Evolutionary conservation across 1,140 invertebrate genomes (phyloP).

Genomic region (Drosophila lacertosa): DNA sequence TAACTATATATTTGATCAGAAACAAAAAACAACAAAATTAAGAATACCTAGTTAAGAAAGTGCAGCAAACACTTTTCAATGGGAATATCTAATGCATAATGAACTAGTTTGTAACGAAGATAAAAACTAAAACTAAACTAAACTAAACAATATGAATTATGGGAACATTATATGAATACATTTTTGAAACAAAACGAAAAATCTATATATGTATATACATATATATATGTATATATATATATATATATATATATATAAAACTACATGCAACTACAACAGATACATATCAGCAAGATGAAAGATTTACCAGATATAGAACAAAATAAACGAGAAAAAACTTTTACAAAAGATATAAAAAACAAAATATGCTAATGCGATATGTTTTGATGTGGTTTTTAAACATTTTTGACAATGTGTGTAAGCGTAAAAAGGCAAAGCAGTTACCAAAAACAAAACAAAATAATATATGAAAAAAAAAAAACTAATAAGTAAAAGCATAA

Average conservation of each 20-base stretch:
- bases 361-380: conserved; percentile 72
- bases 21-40: conserved; percentile 18
- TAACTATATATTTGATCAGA: conserved; percentile 47
- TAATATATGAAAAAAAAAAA: conserved; percentile 4
- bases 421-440: conserved; percentile 73
- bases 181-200: conserved; percentile 57
- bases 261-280: conserved; percentile 72
- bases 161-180: conserved; percentile 82
- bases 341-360: conserved; percentile 26
- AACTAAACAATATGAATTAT: conserved; percentile 83
- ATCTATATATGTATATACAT: conserved; percentile 4
- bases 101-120: conserved; percentile 52
- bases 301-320: conserved; percentile 44
- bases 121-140: conserved; percentile 64
- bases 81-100: conserved; percentile 40
- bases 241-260: conserved; percentile 25
- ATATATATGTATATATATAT: conserved; percentile 43
- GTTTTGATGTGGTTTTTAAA: conserved; percentile 79
- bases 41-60: conserved; percentile 13
- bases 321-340: conserved; percentile 37
- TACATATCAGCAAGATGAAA: conserved; percentile 79
- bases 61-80: conserved; percentile 19
- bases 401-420: conserved; percentile 67
- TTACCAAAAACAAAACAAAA: conserved; percentile 63
- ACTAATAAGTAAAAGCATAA: conserved; percentile 1